These are phyloP conservation scores for Bombus cullumanus DNA, from an alignment of 1,140 invertebrate species.

Conservation along the genomic window DNA sequence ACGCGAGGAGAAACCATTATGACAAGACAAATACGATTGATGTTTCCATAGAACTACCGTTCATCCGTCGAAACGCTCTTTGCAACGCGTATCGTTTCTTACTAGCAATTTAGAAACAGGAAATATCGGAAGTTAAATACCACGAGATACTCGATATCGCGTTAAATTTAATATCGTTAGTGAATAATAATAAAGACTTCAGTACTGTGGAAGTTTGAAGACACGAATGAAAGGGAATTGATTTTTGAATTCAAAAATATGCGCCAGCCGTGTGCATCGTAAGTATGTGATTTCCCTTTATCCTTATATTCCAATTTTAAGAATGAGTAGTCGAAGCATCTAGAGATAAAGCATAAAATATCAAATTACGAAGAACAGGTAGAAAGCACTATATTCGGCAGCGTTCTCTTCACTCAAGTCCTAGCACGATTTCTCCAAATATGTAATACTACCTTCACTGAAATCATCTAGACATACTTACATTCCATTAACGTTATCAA, in stretches of 20 bases:
- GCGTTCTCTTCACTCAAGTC: neutral
- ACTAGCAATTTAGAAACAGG: neutral
- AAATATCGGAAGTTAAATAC: neutral
- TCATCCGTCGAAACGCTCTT: neutral
- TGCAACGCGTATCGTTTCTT: neutral
- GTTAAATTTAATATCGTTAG: neutral
- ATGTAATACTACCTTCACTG: neutral
- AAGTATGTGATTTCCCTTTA: neutral
- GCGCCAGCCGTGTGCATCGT: no score
- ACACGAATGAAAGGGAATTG: neutral
- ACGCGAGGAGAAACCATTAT: neutral
- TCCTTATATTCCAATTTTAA: neutral
- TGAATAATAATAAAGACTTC: neutral
- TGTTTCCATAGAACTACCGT: neutral
- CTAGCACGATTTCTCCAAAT: neutral
- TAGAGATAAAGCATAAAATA: neutral
- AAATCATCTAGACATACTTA: neutral
- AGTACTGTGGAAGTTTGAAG: fast-evolving
- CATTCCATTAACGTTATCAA: conserved; percentile 9
- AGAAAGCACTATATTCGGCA: no score
- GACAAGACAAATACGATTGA: neutral
- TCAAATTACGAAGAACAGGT: neutral
- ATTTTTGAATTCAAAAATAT: neutral
- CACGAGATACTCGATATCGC: neutral
- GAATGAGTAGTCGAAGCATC: neutral